Evolutionary conservation across 2,113 vertebrate species (phyloP).

Genomic region (Labeo catla): DNA sequence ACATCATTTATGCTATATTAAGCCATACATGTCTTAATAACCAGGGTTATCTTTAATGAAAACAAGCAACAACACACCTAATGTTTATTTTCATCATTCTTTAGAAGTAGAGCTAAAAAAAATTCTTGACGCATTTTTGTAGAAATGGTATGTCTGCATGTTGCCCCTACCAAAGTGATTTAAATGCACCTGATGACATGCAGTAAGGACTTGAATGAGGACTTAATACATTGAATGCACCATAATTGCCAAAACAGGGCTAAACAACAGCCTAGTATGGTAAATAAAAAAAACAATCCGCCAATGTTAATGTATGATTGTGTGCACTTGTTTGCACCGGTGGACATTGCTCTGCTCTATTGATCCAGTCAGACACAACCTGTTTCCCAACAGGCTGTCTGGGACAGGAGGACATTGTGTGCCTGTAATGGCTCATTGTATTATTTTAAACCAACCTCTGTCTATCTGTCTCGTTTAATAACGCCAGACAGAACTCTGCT

Average conservation of each 20-base stretch:
- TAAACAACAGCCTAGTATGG: background rate
- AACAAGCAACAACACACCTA: background rate
- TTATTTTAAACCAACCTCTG: constrained; percentile 6
- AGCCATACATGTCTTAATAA: no score
- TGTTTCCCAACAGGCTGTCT: constrained; percentile 24
- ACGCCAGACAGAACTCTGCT: background rate
- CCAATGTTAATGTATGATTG: background rate
- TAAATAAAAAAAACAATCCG: background rate
- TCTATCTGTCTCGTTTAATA: constrained; percentile 25
- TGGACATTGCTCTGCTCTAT: background rate
- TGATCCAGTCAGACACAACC: background rate
- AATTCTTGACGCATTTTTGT: background rate
- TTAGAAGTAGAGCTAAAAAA: background rate
- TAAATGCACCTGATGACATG: background rate
- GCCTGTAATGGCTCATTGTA: constrained; percentile 12
- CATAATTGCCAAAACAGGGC: background rate
- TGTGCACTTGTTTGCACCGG: background rate
- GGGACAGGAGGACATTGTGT: background rate
- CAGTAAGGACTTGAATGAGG: background rate
- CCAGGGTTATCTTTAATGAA: background rate
- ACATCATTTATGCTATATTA: no score
- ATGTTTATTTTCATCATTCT: background rate
- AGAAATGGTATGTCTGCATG: background rate
- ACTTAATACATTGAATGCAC: background rate
- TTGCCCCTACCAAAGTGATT: background rate